phyloP scores from a whole-genome alignment of 2,888 invertebrate species.

The Eupsilia transversa region DNA sequence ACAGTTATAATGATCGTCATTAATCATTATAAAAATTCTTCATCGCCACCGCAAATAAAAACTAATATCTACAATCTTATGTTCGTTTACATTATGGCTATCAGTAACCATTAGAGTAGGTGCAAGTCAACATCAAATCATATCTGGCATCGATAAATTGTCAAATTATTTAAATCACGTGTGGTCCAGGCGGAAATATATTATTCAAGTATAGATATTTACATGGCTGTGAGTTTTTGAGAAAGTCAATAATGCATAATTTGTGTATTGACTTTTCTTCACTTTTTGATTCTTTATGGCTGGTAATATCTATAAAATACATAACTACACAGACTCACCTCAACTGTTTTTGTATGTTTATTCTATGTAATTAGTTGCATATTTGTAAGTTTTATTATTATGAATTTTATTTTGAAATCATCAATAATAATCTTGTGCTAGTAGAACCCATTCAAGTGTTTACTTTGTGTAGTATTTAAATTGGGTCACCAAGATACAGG shows the following conservation, averaged over 20 bases:
- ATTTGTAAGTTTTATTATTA: too few relatives aligned
- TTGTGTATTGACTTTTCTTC: constrained; percentile 54
- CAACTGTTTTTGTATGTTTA: too few relatives aligned
- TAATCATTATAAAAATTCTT: constrained; percentile 78
- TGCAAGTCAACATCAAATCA: constrained; percentile 78
- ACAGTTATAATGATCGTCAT: constrained; percentile 77
- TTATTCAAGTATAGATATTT: constrained; percentile 68
- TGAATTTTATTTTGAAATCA: too few relatives aligned
- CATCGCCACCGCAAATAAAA: constrained; percentile 77
- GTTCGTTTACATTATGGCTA: constrained; percentile 73
- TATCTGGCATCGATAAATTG: constrained; percentile 80
- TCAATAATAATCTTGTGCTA: not conserved
- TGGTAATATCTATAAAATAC: too few relatives aligned
- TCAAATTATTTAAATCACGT: constrained; percentile 84
- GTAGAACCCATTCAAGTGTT: not conserved
- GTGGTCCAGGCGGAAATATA: constrained; percentile 70
- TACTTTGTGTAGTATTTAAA: not conserved
- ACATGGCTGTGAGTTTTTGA: constrained; percentile 61
- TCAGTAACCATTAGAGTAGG: constrained; percentile 70
- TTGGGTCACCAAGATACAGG: not conserved
- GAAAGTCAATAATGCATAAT: constrained; percentile 66
- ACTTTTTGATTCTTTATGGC: constrained; percentile 26
- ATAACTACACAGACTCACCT: too few relatives aligned
- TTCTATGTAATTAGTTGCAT: too few relatives aligned
- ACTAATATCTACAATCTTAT: constrained; percentile 73